Evolutionary conservation across 1,140 invertebrate genomes (phyloP), one percentile per base, ranked within the genome.

Genomic region (Megalopta genalis): DNA sequence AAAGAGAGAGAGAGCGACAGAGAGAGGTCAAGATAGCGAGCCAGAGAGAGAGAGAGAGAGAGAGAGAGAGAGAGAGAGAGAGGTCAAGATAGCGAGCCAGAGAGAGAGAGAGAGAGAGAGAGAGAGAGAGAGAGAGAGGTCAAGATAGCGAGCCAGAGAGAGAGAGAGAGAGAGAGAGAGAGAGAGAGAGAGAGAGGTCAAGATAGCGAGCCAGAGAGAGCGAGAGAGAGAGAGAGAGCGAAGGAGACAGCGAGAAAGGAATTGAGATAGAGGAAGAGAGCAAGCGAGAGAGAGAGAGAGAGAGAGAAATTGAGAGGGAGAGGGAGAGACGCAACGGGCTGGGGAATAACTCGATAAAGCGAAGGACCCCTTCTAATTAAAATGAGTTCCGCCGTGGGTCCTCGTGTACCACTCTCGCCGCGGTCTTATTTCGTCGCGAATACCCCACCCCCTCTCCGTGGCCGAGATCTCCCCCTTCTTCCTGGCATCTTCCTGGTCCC

Each of bases 311-410:
- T n/a, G n/a, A n/a, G n/a, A n/a, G n/a, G n/a, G n/a, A 27, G 21
- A 3, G 60, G 18, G 46, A 66, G 69, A 79, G 62, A 74, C 46
- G 63, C 27, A 21, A 71, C 49, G 32, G 74, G 54, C 70, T 74
- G 66, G 81, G 81, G 84, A 88, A 87, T 88, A 86, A 87, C 87
- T 87, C 87, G 87, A 88, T 88, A 88, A 87, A 86, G 79, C 81
- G 79, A 77, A 86, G 82, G 86, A 86, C 81, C 70, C 86, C 87
- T 89, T 89, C 86, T 88, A 89, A 89, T 89, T 89, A 89, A 89
- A 89, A 88, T 85, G 83, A 88, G 86, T 85, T 88, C 86, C 85
- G 87, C 82, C 86, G 75, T 85, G 81, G 71, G 83, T 81, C 78
- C 85, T 77, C 78, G 75, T 86, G 69, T 79, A 79, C 84, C 54